phyloP scores from a whole-genome alignment of 2,113 vertebrate species.

The Vombatus ursinus region DNA sequence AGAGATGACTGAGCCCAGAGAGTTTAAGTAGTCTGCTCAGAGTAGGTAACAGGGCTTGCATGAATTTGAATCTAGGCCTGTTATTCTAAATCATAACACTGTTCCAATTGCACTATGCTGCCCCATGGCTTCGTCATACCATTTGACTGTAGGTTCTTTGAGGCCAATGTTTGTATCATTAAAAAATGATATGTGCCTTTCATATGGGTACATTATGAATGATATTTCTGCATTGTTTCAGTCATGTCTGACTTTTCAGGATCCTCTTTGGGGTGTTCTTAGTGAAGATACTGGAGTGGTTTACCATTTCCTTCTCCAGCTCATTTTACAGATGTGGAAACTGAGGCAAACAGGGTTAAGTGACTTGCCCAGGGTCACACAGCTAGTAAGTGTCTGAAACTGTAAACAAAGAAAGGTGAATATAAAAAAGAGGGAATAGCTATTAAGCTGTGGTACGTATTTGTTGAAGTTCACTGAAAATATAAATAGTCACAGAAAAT shows the following conservation, averaged over 20 bases:
- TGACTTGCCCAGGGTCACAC: background rate
- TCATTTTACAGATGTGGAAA: background rate
- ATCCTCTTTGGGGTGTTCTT: background rate
- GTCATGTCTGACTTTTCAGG: background rate
- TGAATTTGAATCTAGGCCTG: background rate
- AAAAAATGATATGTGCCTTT: background rate
- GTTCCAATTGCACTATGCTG: background rate
- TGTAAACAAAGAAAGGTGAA: background rate
- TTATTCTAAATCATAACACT: background rate
- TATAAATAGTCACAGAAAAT: background rate
- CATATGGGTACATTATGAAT: background rate
- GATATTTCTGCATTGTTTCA: background rate
- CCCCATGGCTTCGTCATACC: background rate
- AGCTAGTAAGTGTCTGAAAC: background rate
- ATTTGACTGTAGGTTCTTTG: background rate
- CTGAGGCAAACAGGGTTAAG: background rate
- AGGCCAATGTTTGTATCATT: background rate
- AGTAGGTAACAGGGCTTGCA: too few species aligned
- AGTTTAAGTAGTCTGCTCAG: background rate
- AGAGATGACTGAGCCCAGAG: background rate
- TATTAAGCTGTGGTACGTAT: background rate
- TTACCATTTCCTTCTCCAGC: background rate
- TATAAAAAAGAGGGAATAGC: background rate
- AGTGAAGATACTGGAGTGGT: background rate
- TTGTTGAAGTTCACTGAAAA: background rate